phyloP scores from a whole-genome alignment of 2,113 vertebrate genomes.

The Ginglymostoma cirratum region DNA sequence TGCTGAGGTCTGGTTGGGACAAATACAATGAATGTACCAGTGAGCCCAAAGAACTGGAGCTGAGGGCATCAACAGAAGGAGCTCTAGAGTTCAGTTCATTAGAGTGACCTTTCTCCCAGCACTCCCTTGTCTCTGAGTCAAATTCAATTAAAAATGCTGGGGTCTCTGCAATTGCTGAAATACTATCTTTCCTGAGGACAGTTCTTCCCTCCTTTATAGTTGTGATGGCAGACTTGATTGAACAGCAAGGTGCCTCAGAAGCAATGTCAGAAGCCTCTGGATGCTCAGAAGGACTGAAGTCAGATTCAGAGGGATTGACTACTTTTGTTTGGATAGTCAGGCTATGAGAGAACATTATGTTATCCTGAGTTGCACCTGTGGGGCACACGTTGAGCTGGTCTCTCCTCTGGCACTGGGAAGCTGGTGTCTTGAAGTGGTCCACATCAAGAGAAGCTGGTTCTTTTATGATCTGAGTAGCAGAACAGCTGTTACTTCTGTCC shows the following conservation, averaged over 20 bases:
- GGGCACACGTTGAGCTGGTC: not conserved
- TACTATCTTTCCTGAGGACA: slow-evolving; percentile 57
- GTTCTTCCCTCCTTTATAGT: not conserved
- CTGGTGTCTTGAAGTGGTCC: not conserved
- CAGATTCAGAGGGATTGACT: accelerated
- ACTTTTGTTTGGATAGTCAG: not conserved
- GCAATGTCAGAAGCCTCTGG: not conserved
- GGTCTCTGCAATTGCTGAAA: slow-evolving; percentile 58
- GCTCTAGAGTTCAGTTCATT: not conserved
- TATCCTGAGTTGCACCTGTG: not conserved
- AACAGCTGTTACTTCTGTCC: not conserved
- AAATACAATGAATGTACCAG: slow-evolving; percentile 38
- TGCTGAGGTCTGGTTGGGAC: not conserved
- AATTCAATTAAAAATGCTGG: slow-evolving; percentile 49
- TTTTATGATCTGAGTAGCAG: not conserved
- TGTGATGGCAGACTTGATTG: not conserved
- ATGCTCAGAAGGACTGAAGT: not conserved
- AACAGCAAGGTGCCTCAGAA: not conserved
- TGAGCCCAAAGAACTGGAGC: slow-evolving; percentile 31
- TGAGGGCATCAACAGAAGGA: not conserved
- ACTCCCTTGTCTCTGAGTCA: not conserved
- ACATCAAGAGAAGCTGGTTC: not conserved
- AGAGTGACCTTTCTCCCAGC: not conserved
- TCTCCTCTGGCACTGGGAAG: not conserved
- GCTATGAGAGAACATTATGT: not conserved